Conservation (phyloP, 2,113 vertebrate genomes). For the Hystrix cristata region DNA sequence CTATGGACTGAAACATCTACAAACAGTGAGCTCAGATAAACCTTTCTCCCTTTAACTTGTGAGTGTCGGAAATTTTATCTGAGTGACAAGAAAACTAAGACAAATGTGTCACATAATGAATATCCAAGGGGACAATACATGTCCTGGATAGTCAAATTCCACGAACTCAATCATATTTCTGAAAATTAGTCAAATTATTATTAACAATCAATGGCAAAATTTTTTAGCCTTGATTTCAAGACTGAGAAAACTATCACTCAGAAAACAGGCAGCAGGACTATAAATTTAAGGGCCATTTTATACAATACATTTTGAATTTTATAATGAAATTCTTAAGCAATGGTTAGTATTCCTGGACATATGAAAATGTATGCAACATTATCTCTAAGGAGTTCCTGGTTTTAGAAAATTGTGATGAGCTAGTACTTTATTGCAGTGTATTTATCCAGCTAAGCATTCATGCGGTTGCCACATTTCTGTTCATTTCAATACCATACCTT, state of each 20-base stretch:
- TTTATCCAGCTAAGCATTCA: neutral
- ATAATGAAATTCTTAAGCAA: neutral
- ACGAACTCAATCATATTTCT: neutral
- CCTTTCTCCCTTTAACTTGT: neutral
- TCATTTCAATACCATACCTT: neutral
- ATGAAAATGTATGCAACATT: neutral
- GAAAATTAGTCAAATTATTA: constrained; percentile 4
- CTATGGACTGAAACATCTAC: neutral
- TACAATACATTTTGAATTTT: neutral
- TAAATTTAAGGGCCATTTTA: neutral
- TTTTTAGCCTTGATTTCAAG: neutral
- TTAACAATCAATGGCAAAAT: constrained; percentile 32
- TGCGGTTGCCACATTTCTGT: neutral
- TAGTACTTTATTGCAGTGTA: neutral
- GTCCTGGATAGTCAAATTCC: neutral
- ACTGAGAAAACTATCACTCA: neutral
- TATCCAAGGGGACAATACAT: neutral
- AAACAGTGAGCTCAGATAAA: neutral
- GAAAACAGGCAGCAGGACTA: neutral
- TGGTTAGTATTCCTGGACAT: neutral
- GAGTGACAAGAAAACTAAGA: neutral
- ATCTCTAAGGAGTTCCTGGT: neutral
- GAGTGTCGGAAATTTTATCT: neutral
- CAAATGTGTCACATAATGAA: neutral
- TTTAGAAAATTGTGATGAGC: neutral